A percentile compares a stretch with the other conserved stretches of the same genome.
These are phyloP conservation scores for Leucozona laternaria DNA, from an alignment of 2,888 invertebrate species.

Conservation along the genomic window DNA sequence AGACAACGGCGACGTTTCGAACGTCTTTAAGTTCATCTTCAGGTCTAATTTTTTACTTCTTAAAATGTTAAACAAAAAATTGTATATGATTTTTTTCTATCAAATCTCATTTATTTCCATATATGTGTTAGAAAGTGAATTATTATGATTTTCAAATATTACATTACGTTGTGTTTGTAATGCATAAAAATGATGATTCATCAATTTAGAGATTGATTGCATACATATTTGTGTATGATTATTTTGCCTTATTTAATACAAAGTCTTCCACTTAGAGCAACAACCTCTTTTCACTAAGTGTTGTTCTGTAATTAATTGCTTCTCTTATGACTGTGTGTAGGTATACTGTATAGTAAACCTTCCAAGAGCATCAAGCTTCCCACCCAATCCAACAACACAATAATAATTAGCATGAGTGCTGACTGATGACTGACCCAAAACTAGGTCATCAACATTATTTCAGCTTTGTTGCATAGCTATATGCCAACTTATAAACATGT, in stretches of 20 bases:
- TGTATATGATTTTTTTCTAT: no score
- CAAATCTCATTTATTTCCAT: no score
- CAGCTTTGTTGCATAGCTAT: constrained; percentile 48
- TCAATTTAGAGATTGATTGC: not conserved
- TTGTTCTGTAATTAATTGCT: constrained; percentile 27
- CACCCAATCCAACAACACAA: constrained; percentile 30
- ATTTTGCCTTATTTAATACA: not conserved
- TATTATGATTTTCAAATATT: not conserved
- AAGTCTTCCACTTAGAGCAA: not conserved
- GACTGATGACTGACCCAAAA: constrained; percentile 42
- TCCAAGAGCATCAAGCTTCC: not conserved
- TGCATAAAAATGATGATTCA: not conserved
- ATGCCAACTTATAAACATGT: constrained; percentile 57
- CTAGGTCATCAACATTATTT: constrained; percentile 66
- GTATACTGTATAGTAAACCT: no score
- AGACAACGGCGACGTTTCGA: no score
- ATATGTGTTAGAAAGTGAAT: no score
- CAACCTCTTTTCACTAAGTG: constrained; percentile 10
- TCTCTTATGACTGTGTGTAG: not conserved
- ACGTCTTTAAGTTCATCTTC: no score
- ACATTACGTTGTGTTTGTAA: not conserved
- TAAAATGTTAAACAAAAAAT: no score
- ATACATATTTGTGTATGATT: not conserved
- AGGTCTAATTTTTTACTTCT: no score
- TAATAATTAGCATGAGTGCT: constrained; percentile 44